These are phyloP conservation scores for Psittacula cyanocephala DNA, from an alignment of 2,113 vertebrate genomes.

Conservation along the genomic window DNA sequence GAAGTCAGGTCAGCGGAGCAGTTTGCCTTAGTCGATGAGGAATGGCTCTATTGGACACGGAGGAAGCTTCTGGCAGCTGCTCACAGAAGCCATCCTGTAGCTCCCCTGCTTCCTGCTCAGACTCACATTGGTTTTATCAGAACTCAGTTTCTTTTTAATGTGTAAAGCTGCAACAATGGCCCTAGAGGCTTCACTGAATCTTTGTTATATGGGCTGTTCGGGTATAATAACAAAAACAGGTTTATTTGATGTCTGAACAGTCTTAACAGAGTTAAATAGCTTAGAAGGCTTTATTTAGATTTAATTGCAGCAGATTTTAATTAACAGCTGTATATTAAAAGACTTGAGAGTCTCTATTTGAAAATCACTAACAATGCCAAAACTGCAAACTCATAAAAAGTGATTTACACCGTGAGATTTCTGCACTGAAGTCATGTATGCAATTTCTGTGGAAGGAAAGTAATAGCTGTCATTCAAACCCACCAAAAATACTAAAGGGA, in stretches of 20 bases:
- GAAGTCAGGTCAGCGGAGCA: too few relatives aligned
- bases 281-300: conserved; percentile 32
- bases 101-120: neutral
- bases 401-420: neutral
- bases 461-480: neutral
- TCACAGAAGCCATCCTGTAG: neutral
- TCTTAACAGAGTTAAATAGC: neutral
- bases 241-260: neutral
- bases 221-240: neutral
- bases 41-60: rapidly evolving
- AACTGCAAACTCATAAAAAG: neutral
- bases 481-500: neutral
- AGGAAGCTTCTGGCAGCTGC: neutral
- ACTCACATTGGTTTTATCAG: neutral
- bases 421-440: neutral
- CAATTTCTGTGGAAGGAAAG: neutral
- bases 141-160: neutral
- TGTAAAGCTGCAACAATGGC: neutral
- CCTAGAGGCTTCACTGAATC: neutral
- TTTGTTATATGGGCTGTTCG: neutral
- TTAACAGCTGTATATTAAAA: conserved; percentile 27
- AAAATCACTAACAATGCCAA: neutral
- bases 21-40: too few relatives aligned
- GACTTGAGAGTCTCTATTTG: neutral
- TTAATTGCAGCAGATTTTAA: conserved; percentile 34